Conservation (phyloP, 2,888 invertebrate species). For the Sminthurinus aureus region DNA sequence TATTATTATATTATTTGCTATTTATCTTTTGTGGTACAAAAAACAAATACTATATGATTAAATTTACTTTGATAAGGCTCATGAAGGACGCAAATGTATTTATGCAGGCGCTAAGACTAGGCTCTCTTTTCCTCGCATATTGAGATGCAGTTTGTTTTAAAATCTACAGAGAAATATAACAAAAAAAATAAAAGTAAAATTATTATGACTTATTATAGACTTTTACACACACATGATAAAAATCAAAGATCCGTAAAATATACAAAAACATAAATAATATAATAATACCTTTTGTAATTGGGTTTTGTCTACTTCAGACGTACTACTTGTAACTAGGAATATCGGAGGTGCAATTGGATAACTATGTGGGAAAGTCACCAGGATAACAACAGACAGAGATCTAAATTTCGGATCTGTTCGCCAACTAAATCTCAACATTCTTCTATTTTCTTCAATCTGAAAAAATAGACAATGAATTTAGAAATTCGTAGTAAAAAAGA, state of each 20-base stretch:
- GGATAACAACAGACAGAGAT: conserved; percentile 66
- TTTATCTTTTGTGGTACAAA: no score
- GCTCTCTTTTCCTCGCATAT: conserved; percentile 82
- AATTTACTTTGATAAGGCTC: conserved; percentile 55
- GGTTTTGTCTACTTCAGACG: conserved; percentile 76
- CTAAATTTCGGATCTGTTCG: conserved; percentile 50
- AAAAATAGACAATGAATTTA: not conserved
- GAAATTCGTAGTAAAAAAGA: not conserved
- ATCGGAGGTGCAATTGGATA: conserved; percentile 74
- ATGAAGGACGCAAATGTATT: conserved; percentile 54
- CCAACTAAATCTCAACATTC: conserved; percentile 57
- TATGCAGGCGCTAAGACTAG: conserved; percentile 72
- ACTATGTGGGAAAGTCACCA: conserved; percentile 75
- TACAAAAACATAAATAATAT: not conserved
- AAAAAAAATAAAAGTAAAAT: not conserved
- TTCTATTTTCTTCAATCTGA: conserved; percentile 53
- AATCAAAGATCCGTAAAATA: no score
- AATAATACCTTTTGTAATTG: conserved; percentile 74
- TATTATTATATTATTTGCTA: not conserved
- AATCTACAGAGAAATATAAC: conserved; percentile 62
- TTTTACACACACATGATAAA: no score
- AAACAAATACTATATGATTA: no score
- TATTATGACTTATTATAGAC: no score
- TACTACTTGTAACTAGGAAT: conserved; percentile 73
- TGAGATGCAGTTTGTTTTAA: conserved; percentile 82